A percentile compares a stretch with the other conserved stretches of the same genome.
Conservation (phyloP, 2,888 invertebrate genomes). For the Prosapia bicincta region DNA sequence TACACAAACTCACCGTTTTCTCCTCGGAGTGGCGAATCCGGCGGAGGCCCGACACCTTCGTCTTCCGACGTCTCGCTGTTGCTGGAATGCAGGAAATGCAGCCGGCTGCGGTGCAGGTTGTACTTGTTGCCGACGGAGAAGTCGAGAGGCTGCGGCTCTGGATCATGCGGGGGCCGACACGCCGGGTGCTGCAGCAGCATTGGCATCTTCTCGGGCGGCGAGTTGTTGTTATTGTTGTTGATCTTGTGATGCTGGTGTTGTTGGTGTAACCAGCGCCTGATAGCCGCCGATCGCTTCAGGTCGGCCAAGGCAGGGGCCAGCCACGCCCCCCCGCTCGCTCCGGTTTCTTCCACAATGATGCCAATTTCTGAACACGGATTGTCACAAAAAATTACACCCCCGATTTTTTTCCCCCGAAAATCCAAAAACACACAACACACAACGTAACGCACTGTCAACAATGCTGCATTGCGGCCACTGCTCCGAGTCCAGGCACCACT, state of each 20-base stretch:
- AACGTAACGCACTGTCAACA: neutral
- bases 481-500: neutral
- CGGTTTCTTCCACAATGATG: conserved; percentile 31
- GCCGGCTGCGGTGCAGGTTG: conserved; percentile 30
- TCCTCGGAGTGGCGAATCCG: conserved; percentile 45
- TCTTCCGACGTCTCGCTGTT: conserved; percentile 45
- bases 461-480: neutral
- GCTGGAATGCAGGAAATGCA: conserved; percentile 35
- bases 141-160: conserved; percentile 38
- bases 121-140: conserved; percentile 35
- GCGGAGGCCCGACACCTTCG: conserved; percentile 48
- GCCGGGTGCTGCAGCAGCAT: conserved; percentile 29
- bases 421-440: neutral
- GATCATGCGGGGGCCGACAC: conserved; percentile 28
- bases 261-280: conserved; percentile 31
- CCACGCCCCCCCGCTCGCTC: conserved; percentile 26
- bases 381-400: neutral
- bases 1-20: conserved; percentile 47
- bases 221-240: conserved; percentile 35
- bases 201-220: conserved; percentile 35
- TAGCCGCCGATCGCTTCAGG: conserved; percentile 30
- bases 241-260: conserved; percentile 24
- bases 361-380: conserved; percentile 5
- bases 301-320: conserved; percentile 31
- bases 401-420: neutral